Conservation (phyloP, 2,797 vertebrate genomes). For the Amphiprion clarkii region DNA sequence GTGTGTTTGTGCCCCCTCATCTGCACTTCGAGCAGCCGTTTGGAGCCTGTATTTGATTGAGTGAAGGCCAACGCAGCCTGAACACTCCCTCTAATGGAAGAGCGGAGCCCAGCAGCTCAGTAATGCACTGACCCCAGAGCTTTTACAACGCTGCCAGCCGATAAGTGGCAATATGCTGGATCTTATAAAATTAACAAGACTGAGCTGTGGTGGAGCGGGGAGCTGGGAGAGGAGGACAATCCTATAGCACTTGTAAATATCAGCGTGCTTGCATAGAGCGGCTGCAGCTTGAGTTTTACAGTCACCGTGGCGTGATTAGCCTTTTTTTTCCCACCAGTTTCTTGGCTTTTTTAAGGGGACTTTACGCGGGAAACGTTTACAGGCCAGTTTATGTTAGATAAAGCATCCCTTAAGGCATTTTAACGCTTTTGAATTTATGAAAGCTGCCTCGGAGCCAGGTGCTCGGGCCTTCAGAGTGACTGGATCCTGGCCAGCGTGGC, state of each 20-base stretch:
- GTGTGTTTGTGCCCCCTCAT: constrained; percentile 66
- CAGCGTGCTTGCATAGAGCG: constrained; percentile 58
- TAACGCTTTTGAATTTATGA: constrained; percentile 79
- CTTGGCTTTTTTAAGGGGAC: constrained; percentile 50
- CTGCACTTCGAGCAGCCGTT: constrained; percentile 74
- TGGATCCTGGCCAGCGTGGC: constrained; percentile 55
- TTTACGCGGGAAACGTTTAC: constrained; percentile 74
- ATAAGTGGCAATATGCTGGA: constrained; percentile 83
- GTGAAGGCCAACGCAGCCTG: constrained; percentile 76
- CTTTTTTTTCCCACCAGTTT: constrained; percentile 54
- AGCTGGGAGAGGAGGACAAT: constrained; percentile 48
- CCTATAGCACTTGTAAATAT: constrained; percentile 75
- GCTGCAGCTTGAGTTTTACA: constrained; percentile 63
- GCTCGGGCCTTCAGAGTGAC: constrained; percentile 62
- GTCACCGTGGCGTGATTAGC: constrained; percentile 50
- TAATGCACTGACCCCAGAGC: constrained; percentile 84
- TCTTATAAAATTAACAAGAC: constrained; percentile 87
- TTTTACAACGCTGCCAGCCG: constrained; percentile 81
- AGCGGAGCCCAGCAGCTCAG: constrained; percentile 79
- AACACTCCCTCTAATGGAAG: constrained; percentile 86
- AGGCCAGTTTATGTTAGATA: constrained; percentile 74
- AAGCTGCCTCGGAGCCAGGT: constrained; percentile 53
- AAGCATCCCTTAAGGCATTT: constrained; percentile 76
- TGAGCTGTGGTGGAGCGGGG: constrained; percentile 56
- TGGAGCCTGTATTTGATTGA: constrained; percentile 78